Conservation (phyloP, 1,140 invertebrate genomes). For the Pseudomyrmex pallidus region DNA sequence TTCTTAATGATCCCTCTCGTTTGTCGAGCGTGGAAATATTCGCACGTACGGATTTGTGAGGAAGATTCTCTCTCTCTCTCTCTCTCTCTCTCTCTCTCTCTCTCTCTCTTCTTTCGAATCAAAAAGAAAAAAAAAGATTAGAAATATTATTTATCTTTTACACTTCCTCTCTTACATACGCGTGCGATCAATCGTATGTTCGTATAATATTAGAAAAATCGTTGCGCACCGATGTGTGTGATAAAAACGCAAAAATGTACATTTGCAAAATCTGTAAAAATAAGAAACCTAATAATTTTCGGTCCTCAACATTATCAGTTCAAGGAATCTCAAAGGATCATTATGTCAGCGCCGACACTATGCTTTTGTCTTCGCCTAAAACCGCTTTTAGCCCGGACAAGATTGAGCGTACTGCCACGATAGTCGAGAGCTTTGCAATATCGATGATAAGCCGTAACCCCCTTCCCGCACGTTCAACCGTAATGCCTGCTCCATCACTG, state of each 20-base stretch:
- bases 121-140: neutral
- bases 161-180: neutral
- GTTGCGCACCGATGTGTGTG: too few relatives aligned
- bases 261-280: neutral
- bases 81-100: neutral
- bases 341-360: slow-evolving; percentile 10
- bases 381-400: slow-evolving; percentile 51
- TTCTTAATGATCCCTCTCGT: slow-evolving; percentile 69
- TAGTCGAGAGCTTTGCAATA: slow-evolving; percentile 79
- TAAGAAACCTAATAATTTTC: neutral
- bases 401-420: slow-evolving; percentile 53
- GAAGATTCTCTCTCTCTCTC: neutral
- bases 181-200: neutral
- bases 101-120: neutral
- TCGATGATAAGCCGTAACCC: slow-evolving; percentile 80
- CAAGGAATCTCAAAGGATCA: slow-evolving; percentile 25
- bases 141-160: neutral
- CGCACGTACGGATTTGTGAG: slow-evolving; percentile 47
- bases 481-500: slow-evolving; percentile 78
- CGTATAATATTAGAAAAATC: neutral
- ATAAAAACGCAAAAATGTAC: neutral
- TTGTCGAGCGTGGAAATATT: slow-evolving; percentile 64
- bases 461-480: slow-evolving; percentile 76
- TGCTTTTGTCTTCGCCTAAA: slow-evolving; percentile 59
- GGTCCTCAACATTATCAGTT: neutral